phyloP scores from a whole-genome alignment of 23 tunicate species.

The Ascidia mentula region DNA sequence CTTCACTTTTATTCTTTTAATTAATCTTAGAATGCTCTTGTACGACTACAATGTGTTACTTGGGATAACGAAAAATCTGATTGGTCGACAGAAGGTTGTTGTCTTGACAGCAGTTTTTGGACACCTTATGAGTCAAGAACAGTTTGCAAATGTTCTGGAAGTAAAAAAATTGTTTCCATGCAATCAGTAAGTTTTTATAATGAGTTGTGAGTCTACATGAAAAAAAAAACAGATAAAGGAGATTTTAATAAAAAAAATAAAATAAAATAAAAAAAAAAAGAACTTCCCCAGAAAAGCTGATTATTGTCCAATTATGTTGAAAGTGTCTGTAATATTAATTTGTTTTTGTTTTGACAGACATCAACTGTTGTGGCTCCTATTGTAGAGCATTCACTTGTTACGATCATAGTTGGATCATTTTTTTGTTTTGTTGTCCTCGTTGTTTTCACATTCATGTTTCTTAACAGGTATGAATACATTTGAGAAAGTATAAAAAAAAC shows the following conservation, averaged over 20 bases:
- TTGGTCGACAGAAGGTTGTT: background rate
- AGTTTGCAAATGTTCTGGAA: background rate
- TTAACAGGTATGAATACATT: background rate
- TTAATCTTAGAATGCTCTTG: background rate
- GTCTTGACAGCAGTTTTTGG: background rate
- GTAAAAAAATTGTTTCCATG: conserved; percentile 3
- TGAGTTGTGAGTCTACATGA: no score
- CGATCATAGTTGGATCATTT: background rate
- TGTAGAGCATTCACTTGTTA: background rate
- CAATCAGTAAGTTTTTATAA: background rate
- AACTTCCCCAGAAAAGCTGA: no score
- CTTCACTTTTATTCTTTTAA: background rate
- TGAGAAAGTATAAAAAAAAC: background rate
- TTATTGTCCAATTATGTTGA: no score
- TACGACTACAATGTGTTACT: background rate
- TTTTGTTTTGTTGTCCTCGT: background rate
- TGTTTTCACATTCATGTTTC: background rate
- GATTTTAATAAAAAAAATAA: no score
- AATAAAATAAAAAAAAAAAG: no score
- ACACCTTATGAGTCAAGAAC: background rate
- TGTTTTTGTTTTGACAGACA: background rate
- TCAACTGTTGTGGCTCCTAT: background rate
- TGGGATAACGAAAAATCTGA: background rate
- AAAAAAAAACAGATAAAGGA: no score
- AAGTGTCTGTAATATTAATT: no score